phyloP scores from a whole-genome alignment of 2,797 vertebrate species.

The Acridotheres tristis region DNA sequence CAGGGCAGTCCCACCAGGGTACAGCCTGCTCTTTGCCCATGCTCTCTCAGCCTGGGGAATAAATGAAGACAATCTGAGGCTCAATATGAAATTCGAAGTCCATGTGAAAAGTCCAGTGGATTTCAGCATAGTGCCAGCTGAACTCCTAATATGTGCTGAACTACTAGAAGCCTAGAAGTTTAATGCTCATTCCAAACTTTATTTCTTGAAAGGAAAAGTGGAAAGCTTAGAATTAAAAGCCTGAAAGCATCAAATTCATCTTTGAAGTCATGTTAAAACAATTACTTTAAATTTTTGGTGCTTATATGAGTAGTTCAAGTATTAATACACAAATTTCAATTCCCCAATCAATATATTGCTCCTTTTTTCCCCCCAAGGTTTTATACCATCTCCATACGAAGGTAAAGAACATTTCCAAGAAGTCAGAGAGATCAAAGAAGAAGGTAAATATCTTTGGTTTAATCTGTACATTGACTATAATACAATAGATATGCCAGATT shows the following conservation, averaged over 20 bases:
- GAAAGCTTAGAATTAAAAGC: not conserved
- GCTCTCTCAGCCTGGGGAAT: not conserved
- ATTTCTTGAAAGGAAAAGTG: not conserved
- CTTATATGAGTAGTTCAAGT: not conserved
- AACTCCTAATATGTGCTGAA: not conserved
- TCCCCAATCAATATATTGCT: not conserved
- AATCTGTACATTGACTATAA: not conserved
- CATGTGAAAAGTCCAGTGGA: not conserved
- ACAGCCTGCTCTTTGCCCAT: not conserved
- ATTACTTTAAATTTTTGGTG: not conserved
- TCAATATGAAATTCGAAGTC: not conserved
- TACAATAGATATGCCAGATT: not conserved
- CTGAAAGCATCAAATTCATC: not conserved
- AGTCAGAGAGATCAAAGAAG: constrained; percentile 83
- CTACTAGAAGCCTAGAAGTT: not conserved
- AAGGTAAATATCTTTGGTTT: constrained; percentile 76
- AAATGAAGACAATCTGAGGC: not conserved
- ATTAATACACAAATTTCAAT: not conserved
- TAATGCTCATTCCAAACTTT: not conserved
- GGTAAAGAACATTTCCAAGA: constrained; percentile 88
- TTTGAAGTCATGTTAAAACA: not conserved
- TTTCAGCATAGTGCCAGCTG: not conserved
- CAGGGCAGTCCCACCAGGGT: not conserved
- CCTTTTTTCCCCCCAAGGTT: constrained; percentile 66
- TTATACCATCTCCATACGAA: constrained; percentile 87